Percentiles rank a stretch among this genome's conserved stretches.
Evolutionary conservation across 2,113 vertebrate species (phyloP).

Genomic region (Marcusenius ussheri): DNA sequence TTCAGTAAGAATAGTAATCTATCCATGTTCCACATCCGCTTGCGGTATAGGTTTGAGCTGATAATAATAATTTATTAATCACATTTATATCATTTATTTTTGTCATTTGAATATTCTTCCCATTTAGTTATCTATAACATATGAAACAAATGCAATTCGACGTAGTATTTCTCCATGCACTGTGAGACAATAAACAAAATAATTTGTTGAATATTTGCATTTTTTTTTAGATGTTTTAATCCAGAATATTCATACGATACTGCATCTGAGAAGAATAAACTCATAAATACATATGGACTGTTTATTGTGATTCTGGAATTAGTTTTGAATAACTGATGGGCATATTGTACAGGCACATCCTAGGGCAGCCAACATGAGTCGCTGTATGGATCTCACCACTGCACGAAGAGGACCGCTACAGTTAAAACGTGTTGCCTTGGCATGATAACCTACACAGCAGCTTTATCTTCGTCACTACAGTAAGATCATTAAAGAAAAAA

Average conservation of each 20-base stretch:
- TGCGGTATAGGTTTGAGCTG: background rate
- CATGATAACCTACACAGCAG: background rate
- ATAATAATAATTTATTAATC: background rate
- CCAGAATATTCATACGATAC: background rate
- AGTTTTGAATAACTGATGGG: background rate
- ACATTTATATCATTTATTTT: background rate
- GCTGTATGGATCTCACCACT: background rate
- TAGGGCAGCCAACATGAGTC: background rate
- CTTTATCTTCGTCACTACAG: background rate
- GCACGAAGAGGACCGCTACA: background rate
- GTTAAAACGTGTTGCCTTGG: background rate
- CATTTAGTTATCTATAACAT: background rate
- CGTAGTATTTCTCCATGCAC: background rate
- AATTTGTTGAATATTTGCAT: background rate
- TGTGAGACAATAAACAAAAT: background rate
- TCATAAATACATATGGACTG: background rate
- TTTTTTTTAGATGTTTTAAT: background rate
- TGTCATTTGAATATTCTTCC: background rate
- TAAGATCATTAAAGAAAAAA: background rate
- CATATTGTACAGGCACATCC: background rate
- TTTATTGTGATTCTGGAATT: background rate
- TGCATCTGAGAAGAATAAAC: background rate
- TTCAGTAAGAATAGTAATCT: background rate
- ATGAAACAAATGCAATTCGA: background rate
- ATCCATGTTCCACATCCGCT: background rate